Conservation (phyloP, 2,113 vertebrate species). For the Platichthys stellatus region DNA sequence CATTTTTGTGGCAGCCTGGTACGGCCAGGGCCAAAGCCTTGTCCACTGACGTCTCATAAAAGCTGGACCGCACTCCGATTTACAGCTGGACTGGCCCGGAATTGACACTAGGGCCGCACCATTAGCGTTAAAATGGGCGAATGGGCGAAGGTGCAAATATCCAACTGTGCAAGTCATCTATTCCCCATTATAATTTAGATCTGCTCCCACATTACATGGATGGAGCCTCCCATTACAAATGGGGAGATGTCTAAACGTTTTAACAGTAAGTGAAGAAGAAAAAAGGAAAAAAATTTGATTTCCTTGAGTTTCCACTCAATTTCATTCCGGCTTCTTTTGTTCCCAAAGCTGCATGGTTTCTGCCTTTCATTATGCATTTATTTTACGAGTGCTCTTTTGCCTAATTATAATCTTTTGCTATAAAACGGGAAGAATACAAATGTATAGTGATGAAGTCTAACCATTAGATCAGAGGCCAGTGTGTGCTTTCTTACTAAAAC, state of each 20-base stretch:
- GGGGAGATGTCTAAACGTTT: slow-evolving; percentile 1
- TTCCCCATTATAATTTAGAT: slow-evolving; percentile 40
- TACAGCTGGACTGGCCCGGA: slow-evolving; percentile 42
- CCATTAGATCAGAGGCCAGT: slow-evolving; percentile 1
- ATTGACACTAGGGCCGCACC: slow-evolving; percentile 30
- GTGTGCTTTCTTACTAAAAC: too few relatives aligned
- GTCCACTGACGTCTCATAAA: slow-evolving; percentile 55
- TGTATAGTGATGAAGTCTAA: not conserved
- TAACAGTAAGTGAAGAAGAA: slow-evolving; percentile 7
- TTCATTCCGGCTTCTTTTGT: not conserved
- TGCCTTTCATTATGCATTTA: slow-evolving; percentile 1
- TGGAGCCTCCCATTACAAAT: slow-evolving; percentile 28
- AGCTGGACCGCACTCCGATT: slow-evolving; percentile 36
- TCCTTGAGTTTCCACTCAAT: slow-evolving; percentile 27
- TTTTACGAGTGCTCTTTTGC: not conserved
- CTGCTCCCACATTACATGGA: slow-evolving; percentile 22
- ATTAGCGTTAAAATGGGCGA: slow-evolving; percentile 62
- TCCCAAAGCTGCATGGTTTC: slow-evolving; percentile 2
- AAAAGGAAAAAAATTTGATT: slow-evolving; percentile 14
- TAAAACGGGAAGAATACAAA: slow-evolving; percentile 11
- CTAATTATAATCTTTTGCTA: slow-evolving; percentile 46
- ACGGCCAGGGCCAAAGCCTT: slow-evolving; percentile 36
- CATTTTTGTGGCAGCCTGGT: slow-evolving; percentile 26
- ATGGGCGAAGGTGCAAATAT: slow-evolving; percentile 37
- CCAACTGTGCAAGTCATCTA: slow-evolving; percentile 35